These are phyloP conservation scores for Cataglyphis altisquamis DNA, from an alignment of 2,888 invertebrate genomes.

Conservation along the genomic window DNA sequence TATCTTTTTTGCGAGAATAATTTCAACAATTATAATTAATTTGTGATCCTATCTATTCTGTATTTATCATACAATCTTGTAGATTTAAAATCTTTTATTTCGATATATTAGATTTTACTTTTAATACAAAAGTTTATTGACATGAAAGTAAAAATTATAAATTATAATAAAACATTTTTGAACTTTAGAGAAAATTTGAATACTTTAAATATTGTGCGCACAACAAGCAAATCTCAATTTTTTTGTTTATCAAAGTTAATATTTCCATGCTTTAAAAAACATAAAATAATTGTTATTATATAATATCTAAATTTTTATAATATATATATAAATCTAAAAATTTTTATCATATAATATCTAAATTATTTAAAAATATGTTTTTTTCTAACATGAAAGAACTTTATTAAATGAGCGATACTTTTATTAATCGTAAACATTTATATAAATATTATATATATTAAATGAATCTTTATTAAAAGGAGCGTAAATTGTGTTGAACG, in stretches of 20 bases:
- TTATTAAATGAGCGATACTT: not conserved
- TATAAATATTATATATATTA: not conserved
- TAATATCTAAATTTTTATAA: not conserved
- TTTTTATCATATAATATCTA: not conserved
- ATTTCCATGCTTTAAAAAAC: not conserved
- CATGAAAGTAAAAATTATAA: not conserved
- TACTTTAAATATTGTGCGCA: not conserved
- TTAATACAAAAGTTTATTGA: not conserved
- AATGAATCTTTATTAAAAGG: not conserved
- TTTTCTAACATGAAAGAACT: not conserved
- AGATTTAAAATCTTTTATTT: not conserved
- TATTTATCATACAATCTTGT: not conserved
- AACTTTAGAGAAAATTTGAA: not conserved
- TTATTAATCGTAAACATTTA: slow-evolving; percentile 3
- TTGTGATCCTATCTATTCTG: not conserved
- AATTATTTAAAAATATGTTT: not conserved
- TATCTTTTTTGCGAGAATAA: not conserved
- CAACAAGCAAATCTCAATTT: not conserved
- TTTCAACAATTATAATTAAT: slow-evolving; percentile 8
- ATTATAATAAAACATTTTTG: not conserved
- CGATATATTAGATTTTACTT: not conserved
- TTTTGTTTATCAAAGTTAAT: not conserved
- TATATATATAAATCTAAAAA: too few species aligned
- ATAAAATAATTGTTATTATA: not conserved
- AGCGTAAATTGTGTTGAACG: not conserved